Evolutionary conservation across 2,888 invertebrate genomes (phyloP).

Genomic region (Drosophila dives): DNA sequence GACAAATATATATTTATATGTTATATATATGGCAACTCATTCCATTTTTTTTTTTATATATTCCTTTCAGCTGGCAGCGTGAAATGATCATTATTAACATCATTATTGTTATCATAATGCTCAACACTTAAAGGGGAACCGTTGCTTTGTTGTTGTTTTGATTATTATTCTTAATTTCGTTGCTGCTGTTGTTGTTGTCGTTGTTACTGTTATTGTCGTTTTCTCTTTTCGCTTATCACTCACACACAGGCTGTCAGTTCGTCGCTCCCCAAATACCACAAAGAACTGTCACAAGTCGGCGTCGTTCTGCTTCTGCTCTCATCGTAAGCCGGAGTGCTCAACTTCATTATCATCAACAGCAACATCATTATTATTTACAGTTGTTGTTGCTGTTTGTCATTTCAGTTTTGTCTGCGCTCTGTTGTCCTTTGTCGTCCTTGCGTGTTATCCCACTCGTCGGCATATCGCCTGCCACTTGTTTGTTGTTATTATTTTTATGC

Average conservation of each 20-base stretch:
- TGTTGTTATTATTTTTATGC: constrained; percentile 67
- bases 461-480: constrained; percentile 54
- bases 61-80: constrained; percentile 13
- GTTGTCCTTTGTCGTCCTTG: constrained; percentile 69
- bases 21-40: constrained; percentile 17
- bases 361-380: constrained; percentile 28
- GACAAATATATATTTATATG: constrained; percentile 23
- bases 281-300: constrained; percentile 76
- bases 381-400: constrained; percentile 44
- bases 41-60: neutral
- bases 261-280: constrained; percentile 59
- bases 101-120: constrained; percentile 37
- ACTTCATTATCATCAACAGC: constrained; percentile 32
- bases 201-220: neutral
- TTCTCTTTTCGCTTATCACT: constrained; percentile 9
- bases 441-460: constrained; percentile 38
- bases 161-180: neutral
- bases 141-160: constrained; percentile 21
- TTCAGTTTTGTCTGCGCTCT: constrained; percentile 40
- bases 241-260: constrained; percentile 21
- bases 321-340: constrained; percentile 23
- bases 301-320: constrained; percentile 11
- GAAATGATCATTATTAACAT: constrained; percentile 31
- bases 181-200: neutral
- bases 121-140: constrained; percentile 61